These are phyloP conservation scores for Platyscapa corneri DNA, from an alignment of 1,140 invertebrate species.

Conservation along the genomic window DNA sequence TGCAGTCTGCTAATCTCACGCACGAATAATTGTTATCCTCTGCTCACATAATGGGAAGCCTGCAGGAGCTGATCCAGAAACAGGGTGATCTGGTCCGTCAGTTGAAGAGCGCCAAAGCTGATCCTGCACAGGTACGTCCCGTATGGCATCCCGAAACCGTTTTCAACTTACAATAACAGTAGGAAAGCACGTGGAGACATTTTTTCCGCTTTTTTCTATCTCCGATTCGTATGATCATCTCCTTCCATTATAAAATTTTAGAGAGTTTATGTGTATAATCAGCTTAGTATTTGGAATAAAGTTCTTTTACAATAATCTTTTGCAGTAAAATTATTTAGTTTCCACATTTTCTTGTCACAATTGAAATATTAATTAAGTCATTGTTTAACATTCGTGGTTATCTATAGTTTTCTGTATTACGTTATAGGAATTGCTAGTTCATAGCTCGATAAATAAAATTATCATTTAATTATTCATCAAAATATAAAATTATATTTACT, in stretches of 20 bases:
- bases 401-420: not conserved
- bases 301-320: no score
- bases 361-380: not conserved
- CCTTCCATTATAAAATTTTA: not conserved
- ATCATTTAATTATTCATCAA: not conserved
- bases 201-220: not conserved
- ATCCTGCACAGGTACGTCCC: constrained; percentile 79
- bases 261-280: no score
- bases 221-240: not conserved
- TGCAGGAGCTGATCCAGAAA: constrained; percentile 83
- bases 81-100: constrained; percentile 88
- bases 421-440: not conserved
- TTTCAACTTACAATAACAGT: not conserved
- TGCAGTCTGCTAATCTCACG: not conserved
- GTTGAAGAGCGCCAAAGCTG: constrained; percentile 86
- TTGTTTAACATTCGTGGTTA: not conserved
- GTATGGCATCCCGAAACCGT: not conserved
- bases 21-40: not conserved
- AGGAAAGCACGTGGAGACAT: constrained; percentile 11
- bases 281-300: no score
- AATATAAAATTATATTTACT: no score
- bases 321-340: no score
- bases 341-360: not conserved
- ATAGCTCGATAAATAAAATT: not conserved
- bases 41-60: constrained; percentile 67